Evolutionary conservation across 2,888 invertebrate genomes (phyloP), one percentile per base, ranked within the genome.

Genomic region (Scaptomyza polygonia): DNA sequence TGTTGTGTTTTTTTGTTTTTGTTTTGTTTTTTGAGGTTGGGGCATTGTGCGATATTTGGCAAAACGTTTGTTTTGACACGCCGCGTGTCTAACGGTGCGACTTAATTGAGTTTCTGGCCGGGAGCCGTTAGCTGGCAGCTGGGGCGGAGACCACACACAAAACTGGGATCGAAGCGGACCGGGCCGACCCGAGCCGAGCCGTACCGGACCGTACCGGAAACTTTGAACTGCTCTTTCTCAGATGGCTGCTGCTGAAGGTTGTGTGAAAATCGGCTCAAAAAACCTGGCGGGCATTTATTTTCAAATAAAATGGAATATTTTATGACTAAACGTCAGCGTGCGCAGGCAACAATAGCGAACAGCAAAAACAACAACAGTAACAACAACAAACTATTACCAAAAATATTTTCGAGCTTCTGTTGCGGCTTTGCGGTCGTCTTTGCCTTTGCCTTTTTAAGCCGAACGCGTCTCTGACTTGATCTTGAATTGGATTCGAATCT

Each of bases 21-120:
- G 21, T 29, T 8, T 16, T 52, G 11, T 52, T 2, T n/a, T 7
- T 18, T 14, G 40, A 44, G 47, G 51, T 52, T 53, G 54, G 36
- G 34, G 47, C 8, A n/a, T 55, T 52, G 48, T 71, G 44, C 43
- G 54, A 69, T 72, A 59, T 74, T 77, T 73, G 74, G 70, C 77
- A 77, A 79, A 86, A 83, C 83, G 73, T 86, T 86, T 83, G 87
- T 83, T 86, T 83, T 86, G 85, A 86, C 82, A 83, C 82, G 81
- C 82, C 79, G 82, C 85, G 70, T 86, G 75, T 85, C 80, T 81
- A 81, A 81, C 80, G 80, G 84, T 53, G 80, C 86, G 68, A 77
- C 85, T 84, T 83, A 86, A 83, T 83, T 83, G 86, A 86, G 82
- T 86, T 83, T 84, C 84, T 79, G 69, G 80, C 81, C 77, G 64